Percentiles rank a stretch among this genome's conserved stretches.
phyloP scores from a whole-genome alignment of 2,113 vertebrate species.

The Nesogale talazaci region DNA sequence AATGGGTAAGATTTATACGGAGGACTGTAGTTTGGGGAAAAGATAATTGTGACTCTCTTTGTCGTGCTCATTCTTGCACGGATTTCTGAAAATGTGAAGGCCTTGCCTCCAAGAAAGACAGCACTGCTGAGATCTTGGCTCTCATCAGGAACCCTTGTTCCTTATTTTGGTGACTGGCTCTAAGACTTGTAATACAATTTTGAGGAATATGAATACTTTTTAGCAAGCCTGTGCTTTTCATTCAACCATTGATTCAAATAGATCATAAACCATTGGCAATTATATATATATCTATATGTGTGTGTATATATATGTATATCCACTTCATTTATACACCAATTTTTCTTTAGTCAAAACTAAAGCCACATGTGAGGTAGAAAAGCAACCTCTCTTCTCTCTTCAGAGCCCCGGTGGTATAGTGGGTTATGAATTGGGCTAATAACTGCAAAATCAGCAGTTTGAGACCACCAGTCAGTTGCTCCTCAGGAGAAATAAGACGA shows the following conservation, averaged over 20 bases:
- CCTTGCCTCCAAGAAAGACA: not conserved
- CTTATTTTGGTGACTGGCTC: not conserved
- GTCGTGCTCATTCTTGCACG: not conserved
- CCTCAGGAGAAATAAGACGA: too few relatives aligned
- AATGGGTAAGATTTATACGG: not conserved
- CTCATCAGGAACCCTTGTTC: not conserved
- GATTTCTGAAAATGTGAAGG: not conserved
- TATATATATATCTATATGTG: not conserved
- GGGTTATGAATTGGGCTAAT: too few relatives aligned
- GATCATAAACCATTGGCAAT: not conserved
- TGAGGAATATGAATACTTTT: not conserved
- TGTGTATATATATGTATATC: too few relatives aligned
- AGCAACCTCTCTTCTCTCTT: not conserved
- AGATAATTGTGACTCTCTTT: not conserved
- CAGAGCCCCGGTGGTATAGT: too few relatives aligned
- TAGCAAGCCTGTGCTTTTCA: not conserved
- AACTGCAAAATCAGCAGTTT: too few relatives aligned
- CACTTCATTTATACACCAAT: too few relatives aligned
- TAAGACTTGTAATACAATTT: constrained; percentile 33
- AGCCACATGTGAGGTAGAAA: not conserved
- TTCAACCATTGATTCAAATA: not conserved
- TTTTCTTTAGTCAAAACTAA: constrained; percentile 42
- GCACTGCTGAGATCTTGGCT: not conserved
- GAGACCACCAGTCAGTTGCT: too few relatives aligned
- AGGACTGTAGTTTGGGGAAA: too few relatives aligned